A percentile compares a stretch with the other conserved stretches of the same genome.
phyloP scores from a whole-genome alignment of 2,113 vertebrate species.

The Recurvirostra avosetta region DNA sequence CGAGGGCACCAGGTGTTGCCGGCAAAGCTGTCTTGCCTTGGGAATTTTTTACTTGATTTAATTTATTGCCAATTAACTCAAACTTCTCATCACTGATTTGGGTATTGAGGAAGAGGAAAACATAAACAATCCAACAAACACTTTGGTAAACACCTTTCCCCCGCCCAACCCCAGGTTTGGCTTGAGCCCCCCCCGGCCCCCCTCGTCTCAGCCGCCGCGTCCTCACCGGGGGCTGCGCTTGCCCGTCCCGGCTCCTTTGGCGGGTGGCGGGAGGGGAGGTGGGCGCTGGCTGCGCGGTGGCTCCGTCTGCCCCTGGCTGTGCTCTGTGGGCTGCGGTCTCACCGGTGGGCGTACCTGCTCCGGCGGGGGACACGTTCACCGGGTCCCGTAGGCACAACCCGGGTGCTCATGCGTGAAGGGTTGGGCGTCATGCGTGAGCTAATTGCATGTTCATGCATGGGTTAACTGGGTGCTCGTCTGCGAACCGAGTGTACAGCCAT shows the following conservation, averaged over 20 bases:
- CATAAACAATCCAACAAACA: neutral
- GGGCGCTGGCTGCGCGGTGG: neutral
- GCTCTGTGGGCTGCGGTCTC: neutral
- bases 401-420: fast-evolving
- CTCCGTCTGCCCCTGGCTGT: neutral
- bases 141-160: neutral
- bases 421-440: neutral
- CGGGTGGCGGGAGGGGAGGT: neutral
- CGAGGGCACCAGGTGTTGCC: neutral
- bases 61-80: neutral
- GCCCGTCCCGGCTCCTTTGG: neutral
- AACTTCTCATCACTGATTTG: neutral
- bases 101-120: neutral
- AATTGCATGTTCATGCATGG: fast-evolving
- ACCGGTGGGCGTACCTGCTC: neutral
- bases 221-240: neutral
- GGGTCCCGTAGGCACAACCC: neutral
- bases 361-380: fast-evolving
- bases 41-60: neutral
- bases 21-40: neutral
- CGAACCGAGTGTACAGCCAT: too few species aligned
- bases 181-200: neutral
- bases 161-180: neutral
- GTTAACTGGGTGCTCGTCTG: neutral
- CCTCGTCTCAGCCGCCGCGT: neutral